Percentiles rank a stretch among this genome's conserved stretches.
These are phyloP conservation scores for Epinephelus malabaricus DNA, from an alignment of 2,797 vertebrate genomes.

Conservation along the genomic window DNA sequence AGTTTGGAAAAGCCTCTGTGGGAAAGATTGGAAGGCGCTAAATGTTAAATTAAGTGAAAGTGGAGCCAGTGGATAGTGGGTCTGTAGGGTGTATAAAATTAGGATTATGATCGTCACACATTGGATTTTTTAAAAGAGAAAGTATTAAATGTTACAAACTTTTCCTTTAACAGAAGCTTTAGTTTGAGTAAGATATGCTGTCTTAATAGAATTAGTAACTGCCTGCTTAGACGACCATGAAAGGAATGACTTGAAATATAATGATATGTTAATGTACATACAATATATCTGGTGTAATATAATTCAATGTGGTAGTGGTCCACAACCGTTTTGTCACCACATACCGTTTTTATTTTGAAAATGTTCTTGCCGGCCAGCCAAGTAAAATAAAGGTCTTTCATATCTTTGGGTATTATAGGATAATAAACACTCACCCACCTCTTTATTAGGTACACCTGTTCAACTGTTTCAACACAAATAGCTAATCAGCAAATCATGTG, in stretches of 20 bases:
- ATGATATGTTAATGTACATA: neutral
- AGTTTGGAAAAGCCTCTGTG: conserved; percentile 59
- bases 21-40: conserved; percentile 53
- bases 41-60: conserved; percentile 64
- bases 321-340: neutral
- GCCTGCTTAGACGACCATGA: conserved; percentile 29
- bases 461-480: no score
- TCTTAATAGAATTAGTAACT: conserved; percentile 39
- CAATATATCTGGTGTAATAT: neutral
- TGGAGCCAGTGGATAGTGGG: conserved; percentile 45
- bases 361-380: neutral
- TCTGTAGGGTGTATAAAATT: conserved; percentile 55
- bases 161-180: conserved; percentile 45
- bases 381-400: neutral
- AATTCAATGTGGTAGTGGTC: neutral
- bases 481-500: no score
- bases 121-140: conserved; percentile 46
- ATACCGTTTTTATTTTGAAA: neutral
- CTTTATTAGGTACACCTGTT: no score
- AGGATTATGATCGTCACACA: conserved; percentile 61
- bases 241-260: conserved; percentile 22
- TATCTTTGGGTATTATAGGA: neutral
- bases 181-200: conserved; percentile 33
- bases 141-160: conserved; percentile 58
- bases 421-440: no score